Conservation (phyloP, 2,888 invertebrate species). For the Schizaphis graminum region DNA sequence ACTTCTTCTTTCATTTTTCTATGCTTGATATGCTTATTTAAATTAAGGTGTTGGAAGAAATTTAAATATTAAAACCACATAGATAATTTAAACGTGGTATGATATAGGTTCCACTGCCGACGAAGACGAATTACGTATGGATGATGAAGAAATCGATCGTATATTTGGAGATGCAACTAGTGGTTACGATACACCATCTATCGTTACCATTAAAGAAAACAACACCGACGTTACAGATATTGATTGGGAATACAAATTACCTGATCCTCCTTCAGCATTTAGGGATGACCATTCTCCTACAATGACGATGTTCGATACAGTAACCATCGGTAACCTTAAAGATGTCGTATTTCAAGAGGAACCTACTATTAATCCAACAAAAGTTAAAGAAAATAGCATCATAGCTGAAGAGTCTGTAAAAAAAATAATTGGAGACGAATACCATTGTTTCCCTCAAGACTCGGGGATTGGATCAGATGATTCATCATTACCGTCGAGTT, state of each 20-base stretch:
- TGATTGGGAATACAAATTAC: slow-evolving; percentile 75
- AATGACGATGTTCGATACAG: slow-evolving; percentile 68
- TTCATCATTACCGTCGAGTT: slow-evolving; percentile 66
- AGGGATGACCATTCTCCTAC: slow-evolving; percentile 67
- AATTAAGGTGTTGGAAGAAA: slow-evolving; percentile 23
- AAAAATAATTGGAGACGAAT: slow-evolving; percentile 51
- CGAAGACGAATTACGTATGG: slow-evolving; percentile 66
- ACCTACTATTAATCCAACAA: not conserved
- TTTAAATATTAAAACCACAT: not conserved
- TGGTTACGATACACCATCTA: slow-evolving; percentile 68
- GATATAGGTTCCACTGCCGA: slow-evolving; percentile 62
- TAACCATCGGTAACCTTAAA: slow-evolving; percentile 68
- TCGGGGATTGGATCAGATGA: slow-evolving; percentile 67
- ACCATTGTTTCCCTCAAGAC: slow-evolving; percentile 64
- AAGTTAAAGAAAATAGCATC: not conserved
- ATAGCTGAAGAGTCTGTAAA: not conserved
- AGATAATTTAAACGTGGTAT: not conserved
- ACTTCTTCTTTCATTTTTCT: slow-evolving; percentile 61
- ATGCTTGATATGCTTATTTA: slow-evolving; percentile 46
- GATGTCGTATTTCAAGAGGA: slow-evolving; percentile 65
- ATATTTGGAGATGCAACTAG: slow-evolving; percentile 69
- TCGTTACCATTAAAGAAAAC: slow-evolving; percentile 15
- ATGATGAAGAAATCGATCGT: slow-evolving; percentile 69
- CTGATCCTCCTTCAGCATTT: slow-evolving; percentile 74
- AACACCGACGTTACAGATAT: slow-evolving; percentile 63